Base-by-base conservation (phyloP, 2,113 vertebrate genomes). In the Tricholaema leucomelas region DNA sequence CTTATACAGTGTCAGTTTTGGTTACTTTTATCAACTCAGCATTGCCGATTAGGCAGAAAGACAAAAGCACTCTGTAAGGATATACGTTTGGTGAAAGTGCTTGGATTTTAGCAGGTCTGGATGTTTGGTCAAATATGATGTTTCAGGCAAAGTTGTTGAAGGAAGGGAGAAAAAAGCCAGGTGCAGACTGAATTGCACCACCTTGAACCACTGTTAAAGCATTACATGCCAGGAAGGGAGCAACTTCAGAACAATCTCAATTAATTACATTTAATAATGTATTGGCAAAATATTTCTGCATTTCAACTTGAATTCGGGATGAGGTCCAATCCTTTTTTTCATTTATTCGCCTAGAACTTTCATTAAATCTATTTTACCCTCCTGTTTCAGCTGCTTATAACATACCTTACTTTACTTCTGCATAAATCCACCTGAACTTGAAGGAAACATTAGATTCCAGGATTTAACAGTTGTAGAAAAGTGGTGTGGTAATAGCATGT, bases 61-160 rank as follows among this genome's bases (percentile, higher is more conserved):
- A 63, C 10, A 77, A 88, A 90, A 25, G 3, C 89, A 91, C 24
- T 87, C 56, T 33, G 25, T 24, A 70, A 95, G 38, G 25, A 85
- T 92, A 91, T 44, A 85, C 79, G 88, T 71, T 59, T 67, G 25
- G 24, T 46, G 36, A 81, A 42, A 85, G 23, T 24, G 74, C 66
- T 91, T 81, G 42, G 59, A 56, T 89, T 74, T 92, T 87, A 42
- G 66, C 50, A 74, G 25, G 46, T 81, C 35, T 85, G 42, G 67
- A 23, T 70, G 15, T 79, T 84, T 75, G 40, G 50, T 81, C 63
- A 92, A 87, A 84, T 15, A 25, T 25, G n/a, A 38, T 81, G 28
- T 87, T 95, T 84, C 63, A 81, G 70, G 40, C 12, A 88, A 88
- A 90, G 59, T 63, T 95, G 33, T 6, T 36, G 54, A 76, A 85